Conservation (phyloP, 1,140 invertebrate genomes). For the Drosophila sulfurigaster region DNA sequence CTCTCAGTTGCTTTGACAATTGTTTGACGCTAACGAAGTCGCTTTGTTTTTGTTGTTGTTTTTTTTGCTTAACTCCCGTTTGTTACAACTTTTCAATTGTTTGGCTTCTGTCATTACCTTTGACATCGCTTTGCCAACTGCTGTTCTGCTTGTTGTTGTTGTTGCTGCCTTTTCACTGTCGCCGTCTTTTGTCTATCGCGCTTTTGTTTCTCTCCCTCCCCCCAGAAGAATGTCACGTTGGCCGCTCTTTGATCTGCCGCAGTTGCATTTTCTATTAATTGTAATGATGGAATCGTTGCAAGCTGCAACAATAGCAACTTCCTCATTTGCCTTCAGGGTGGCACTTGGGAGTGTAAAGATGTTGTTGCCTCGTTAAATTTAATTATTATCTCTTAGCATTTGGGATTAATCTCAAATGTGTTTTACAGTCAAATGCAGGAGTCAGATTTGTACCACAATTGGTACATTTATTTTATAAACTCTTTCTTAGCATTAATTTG, state of each 20-base stretch:
- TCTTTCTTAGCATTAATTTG: too few species aligned
- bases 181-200: constrained; percentile 76
- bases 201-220: constrained; percentile 59
- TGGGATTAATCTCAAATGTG: background rate
- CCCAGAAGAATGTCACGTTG: constrained; percentile 17
- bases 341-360: constrained; percentile 29
- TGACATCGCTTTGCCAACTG: constrained; percentile 70
- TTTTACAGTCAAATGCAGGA: background rate
- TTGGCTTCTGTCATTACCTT: constrained; percentile 82
- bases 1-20: constrained; percentile 65
- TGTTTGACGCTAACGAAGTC: constrained; percentile 65
- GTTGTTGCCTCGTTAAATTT: constrained; percentile 54
- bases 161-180: constrained; percentile 72
- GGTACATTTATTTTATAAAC: too few species aligned
- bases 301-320: constrained; percentile 45
- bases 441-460: too few species aligned
- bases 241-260: constrained; percentile 67
- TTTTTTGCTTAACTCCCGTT: constrained; percentile 48
- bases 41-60: constrained; percentile 57
- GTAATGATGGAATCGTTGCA: constrained; percentile 72
- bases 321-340: constrained; percentile 9
- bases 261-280: constrained; percentile 76
- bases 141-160: constrained; percentile 38
- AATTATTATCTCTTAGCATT: constrained; percentile 34
- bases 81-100: constrained; percentile 81